A percentile compares a stretch with the other conserved stretches of the same genome.
These are phyloP conservation scores for Hyalella azteca DNA, from an alignment of 2,888 invertebrate species.

Conservation along the genomic window DNA sequence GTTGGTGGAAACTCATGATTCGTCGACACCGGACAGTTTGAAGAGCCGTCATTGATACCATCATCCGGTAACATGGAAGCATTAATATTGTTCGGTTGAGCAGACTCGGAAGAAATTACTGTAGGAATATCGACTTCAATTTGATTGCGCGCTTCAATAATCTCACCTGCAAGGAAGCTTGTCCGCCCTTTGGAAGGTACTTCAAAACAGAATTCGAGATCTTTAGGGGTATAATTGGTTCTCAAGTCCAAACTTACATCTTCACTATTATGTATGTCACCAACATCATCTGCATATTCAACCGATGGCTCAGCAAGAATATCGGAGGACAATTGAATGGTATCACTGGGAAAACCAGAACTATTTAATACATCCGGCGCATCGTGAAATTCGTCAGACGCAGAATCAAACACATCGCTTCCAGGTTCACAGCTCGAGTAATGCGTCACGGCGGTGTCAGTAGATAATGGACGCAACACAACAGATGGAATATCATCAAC, in stretches of 20 bases:
- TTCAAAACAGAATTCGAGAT: conserved; percentile 9
- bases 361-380: background rate
- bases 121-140: background rate
- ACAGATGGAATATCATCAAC: background rate
- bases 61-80: too few species aligned
- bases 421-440: conserved; percentile 36
- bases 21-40: too few species aligned
- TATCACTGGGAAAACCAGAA: too few species aligned
- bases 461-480: background rate
- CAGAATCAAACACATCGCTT: conserved; percentile 4
- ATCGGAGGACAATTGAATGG: too few species aligned
- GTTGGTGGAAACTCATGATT: too few species aligned
- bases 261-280: background rate
- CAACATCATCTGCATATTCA: background rate
- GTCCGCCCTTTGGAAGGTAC: background rate
- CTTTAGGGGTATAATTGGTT: too few species aligned
- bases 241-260: too few species aligned
- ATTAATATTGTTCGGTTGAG: too few species aligned
- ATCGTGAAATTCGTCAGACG: conserved; percentile 11
- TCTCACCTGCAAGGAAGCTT: background rate
- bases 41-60: too few species aligned
- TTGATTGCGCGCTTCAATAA: background rate
- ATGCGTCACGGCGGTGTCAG: conserved; percentile 11
- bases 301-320: too few species aligned
- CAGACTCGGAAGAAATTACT: too few species aligned